Percentiles rank a stretch among this genome's conserved stretches.
Evolutionary conservation across 92 coral and sea anemone species (phyloP).

Genomic region (Hydrozoanthus gracilis): DNA sequence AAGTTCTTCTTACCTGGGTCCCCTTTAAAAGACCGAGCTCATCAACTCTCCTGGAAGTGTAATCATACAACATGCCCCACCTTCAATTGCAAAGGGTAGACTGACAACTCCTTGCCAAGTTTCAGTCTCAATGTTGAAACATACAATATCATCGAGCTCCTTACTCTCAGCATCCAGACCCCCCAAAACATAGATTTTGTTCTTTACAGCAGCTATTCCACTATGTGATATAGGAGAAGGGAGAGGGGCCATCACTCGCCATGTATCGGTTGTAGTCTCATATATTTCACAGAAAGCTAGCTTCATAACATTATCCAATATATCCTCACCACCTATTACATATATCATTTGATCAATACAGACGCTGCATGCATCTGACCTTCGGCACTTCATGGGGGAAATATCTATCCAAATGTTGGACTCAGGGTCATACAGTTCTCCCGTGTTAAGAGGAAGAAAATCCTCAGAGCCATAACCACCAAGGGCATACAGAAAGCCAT

Average conservation of each 20-base stretch:
- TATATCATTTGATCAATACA: conserved; percentile 59
- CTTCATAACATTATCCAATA: conserved; percentile 61
- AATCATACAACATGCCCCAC: conserved; percentile 75
- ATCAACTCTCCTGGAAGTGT: conserved; percentile 86
- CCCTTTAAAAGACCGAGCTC: conserved; percentile 46
- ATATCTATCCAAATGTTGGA: conserved; percentile 66
- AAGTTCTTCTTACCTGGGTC: neutral
- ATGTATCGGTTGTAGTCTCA: conserved; percentile 59
- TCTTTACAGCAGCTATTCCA: conserved; percentile 64
- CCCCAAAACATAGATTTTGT: conserved; percentile 75
- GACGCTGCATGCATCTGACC: conserved; percentile 72
- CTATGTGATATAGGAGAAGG: conserved; percentile 76
- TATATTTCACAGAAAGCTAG: conserved; percentile 83
- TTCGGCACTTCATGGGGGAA: conserved; percentile 75
- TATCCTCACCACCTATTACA: conserved; percentile 83
- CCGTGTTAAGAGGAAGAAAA: conserved; percentile 69
- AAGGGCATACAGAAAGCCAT: conserved; percentile 64
- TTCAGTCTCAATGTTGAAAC: conserved; percentile 72
- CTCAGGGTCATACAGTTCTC: conserved; percentile 68
- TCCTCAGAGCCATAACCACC: conserved; percentile 86
- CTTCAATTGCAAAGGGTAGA: conserved; percentile 77
- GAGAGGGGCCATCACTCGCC: conserved; percentile 70
- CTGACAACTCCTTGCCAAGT: conserved; percentile 70
- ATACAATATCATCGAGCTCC: conserved; percentile 82
- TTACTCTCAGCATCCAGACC: conserved; percentile 71